A percentile compares a stretch with the other conserved stretches of the same genome.
Evolutionary conservation across 2,888 invertebrate species (phyloP).

Genomic region (Plutella xylostella): DNA sequence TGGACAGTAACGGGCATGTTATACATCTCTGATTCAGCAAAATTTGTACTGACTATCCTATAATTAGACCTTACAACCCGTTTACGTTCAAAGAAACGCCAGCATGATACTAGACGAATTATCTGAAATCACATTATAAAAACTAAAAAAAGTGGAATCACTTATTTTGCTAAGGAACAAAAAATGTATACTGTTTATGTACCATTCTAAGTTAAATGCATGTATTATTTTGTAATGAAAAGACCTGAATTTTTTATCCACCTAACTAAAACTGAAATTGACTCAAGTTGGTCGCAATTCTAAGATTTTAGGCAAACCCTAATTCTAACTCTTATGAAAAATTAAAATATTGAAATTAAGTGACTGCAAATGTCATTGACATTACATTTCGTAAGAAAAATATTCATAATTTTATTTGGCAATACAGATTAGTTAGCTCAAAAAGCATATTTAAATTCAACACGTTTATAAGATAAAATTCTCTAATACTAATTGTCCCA

Average conservation of each 20-base stretch:
- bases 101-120: constrained; percentile 51
- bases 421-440: constrained; percentile 66
- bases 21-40: constrained; percentile 36
- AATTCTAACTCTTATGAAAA: constrained; percentile 21
- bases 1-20: constrained; percentile 66
- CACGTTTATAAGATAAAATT: constrained; percentile 43
- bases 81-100: constrained; percentile 60
- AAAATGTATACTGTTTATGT: constrained; percentile 22
- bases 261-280: constrained; percentile 31
- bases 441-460: constrained; percentile 46
- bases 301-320: constrained; percentile 52
- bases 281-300: constrained; percentile 29
- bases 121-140: constrained; percentile 50
- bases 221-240: constrained; percentile 22
- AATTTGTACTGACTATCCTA: constrained; percentile 54
- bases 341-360: constrained; percentile 63
- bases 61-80: constrained; percentile 51
- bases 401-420: constrained; percentile 70
- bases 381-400: constrained; percentile 63
- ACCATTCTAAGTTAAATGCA: constrained; percentile 60
- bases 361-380: constrained; percentile 65
- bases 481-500: constrained; percentile 64
- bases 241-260: constrained; percentile 35
- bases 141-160: constrained; percentile 44
- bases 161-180: constrained; percentile 54